Base-by-base conservation (phyloP, 2,888 invertebrate genomes). In the Tachina fera region DNA sequence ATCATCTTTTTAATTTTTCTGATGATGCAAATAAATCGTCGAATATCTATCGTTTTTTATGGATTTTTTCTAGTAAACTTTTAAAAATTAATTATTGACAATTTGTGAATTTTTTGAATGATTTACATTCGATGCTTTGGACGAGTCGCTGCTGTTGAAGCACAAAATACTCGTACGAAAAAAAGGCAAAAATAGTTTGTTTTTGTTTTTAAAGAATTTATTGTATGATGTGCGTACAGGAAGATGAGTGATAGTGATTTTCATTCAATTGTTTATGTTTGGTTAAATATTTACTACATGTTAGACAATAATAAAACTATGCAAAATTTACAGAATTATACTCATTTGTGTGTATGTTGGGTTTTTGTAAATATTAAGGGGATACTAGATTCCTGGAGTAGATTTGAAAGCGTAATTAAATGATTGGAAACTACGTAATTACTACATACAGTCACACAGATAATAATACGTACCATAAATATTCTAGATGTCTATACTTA, bases 31-130 rank as follows among this genome's bases (percentile, higher is more conserved):
- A 68, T 53, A 70, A 45, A 43, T 65, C 16, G 53, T 56, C 19
- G 31, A 6, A 31, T 31, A 31, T 31, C 6, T 58, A 49, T 67
- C 22, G 19, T 76, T 11, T 14, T 56, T 83, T 67, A 72, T 72
- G 39, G 60, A 22, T 53, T 71, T 77, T 78, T 70, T 53, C 60
- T 47, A 58, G 47, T 78, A 78, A 82, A 78, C 78, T 85, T 75
- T 82, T 31, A 11, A 65, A 75, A 82, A 75, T 70, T 79, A 78
- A 79, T 86, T 70, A 78, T 75, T 79, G 78, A 82, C 82, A 86
- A 82, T 82, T 82, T 86, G 78, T 71, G 53, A 84, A 72, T 84
- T 80, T 84, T 80, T 68, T 80, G 45, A 56, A 60, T 76, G 84
- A 80, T 84, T 80, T 84, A 80, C 31, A 31, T 31, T 6, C 31